Conservation (phyloP, 2,797 vertebrate genomes). For the Periophthalmus magnuspinnatus region DNA sequence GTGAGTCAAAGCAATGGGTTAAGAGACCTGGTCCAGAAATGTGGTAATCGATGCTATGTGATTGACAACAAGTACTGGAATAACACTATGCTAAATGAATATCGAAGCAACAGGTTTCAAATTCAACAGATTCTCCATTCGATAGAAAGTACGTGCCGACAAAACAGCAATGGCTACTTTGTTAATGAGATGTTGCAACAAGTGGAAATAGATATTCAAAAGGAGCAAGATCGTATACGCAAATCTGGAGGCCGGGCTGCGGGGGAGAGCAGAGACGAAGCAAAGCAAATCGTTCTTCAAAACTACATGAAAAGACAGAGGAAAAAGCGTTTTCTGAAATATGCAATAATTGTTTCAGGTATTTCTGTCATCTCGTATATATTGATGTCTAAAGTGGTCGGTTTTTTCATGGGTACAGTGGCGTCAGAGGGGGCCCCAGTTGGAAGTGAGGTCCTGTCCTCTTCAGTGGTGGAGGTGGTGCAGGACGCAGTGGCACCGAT, state of each 20-base stretch:
- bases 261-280: conserved; percentile 2
- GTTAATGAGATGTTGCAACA: background rate
- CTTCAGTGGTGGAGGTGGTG: background rate
- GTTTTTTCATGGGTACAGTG: background rate
- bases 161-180: conserved; percentile 2
- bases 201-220: background rate
- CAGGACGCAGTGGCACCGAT: background rate
- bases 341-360: background rate
- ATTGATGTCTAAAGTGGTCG: background rate
- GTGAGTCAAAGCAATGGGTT: background rate
- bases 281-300: background rate
- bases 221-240: background rate
- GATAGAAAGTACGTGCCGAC: background rate
- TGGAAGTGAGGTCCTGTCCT: background rate
- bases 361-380: background rate
- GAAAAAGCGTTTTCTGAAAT: background rate
- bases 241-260: background rate
- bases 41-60: background rate
- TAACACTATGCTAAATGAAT: background rate
- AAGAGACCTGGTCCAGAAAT: background rate
- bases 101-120: conserved; percentile 27
- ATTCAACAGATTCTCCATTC: conserved; percentile 10
- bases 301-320: background rate
- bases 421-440: background rate
- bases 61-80: conserved; percentile 38